phyloP scores from a whole-genome alignment of 1,140 invertebrate species.

The Brachionus manjavacas region DNA sequence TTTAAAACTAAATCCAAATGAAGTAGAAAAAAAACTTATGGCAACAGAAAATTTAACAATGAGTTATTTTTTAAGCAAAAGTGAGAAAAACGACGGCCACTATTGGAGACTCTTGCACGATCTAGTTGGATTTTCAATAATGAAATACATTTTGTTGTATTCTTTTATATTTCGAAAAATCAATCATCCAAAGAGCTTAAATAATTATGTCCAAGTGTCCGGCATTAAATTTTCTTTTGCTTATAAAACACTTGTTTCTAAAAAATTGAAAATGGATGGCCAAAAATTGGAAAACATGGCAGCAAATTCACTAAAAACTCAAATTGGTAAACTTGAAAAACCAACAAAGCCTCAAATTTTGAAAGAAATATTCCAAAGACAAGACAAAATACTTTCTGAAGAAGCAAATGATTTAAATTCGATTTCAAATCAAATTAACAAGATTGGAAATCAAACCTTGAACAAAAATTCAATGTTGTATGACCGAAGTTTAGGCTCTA shows the following conservation, averaged over 20 bases:
- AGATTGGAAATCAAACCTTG: neutral
- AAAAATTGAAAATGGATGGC: neutral
- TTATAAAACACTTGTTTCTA: neutral
- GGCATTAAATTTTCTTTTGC: neutral
- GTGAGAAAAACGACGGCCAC: neutral
- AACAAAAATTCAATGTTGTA: conserved; percentile 23
- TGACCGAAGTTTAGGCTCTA: conserved; percentile 28
- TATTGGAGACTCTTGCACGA: conserved; percentile 24
- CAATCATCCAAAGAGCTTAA: neutral
- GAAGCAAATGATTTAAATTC: neutral
- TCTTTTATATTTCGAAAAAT: neutral
- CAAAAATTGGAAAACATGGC: neutral
- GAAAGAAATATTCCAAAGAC: conserved; percentile 16
- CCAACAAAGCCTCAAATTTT: neutral
- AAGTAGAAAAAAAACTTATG: conserved; percentile 1
- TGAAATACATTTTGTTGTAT: conserved; percentile 41
- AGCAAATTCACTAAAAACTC: neutral
- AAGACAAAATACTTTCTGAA: neutral
- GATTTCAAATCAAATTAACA: neutral
- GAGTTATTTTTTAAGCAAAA: conserved; percentile 7
- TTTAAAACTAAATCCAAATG: neutral
- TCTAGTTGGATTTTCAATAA: neutral
- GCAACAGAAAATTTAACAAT: conserved; percentile 15
- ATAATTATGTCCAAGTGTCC: conserved; percentile 31
- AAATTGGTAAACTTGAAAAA: neutral